Evolutionary conservation across 2,888 invertebrate genomes (phyloP).

Genomic region (Polylopha cassiicola): DNA sequence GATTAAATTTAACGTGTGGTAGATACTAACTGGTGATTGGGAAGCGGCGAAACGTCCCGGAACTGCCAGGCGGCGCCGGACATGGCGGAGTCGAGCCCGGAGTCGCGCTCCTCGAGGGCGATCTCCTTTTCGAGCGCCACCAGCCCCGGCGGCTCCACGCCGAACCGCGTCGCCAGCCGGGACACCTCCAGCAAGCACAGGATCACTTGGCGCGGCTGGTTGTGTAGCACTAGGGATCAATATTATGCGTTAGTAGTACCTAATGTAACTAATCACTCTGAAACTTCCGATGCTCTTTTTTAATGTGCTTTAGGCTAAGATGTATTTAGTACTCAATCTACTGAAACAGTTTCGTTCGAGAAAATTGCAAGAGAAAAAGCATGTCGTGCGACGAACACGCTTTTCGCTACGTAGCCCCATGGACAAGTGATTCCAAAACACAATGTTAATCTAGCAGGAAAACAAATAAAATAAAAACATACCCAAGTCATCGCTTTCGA

Average conservation of each 20-base stretch:
- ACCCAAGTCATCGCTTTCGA: constrained; percentile 94
- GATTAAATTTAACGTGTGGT: no score
- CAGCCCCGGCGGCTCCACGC: constrained; percentile 87
- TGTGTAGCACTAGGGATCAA: constrained; percentile 81
- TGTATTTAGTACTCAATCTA: no score
- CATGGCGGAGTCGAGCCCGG: constrained; percentile 79
- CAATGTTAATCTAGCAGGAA: neutral
- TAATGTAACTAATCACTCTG: no score
- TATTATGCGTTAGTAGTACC: no score
- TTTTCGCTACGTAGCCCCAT: no score
- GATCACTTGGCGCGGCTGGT: constrained; percentile 89
- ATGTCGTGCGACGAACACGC: no score
- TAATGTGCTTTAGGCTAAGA: no score
- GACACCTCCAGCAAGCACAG: constrained; percentile 91
- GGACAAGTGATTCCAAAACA: no score
- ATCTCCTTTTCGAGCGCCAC: constrained; percentile 92
- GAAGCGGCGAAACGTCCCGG: constrained; percentile 62
- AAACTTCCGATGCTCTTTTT: no score
- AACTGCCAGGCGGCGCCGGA: constrained; percentile 84
- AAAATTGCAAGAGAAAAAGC: no score
- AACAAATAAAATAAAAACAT: constrained; percentile 23
- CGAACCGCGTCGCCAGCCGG: constrained; percentile 85
- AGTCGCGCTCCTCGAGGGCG: constrained; percentile 85
- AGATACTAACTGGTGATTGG: constrained; percentile 43
- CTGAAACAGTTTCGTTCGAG: no score